Percentiles rank a stretch among this genome's conserved stretches.
Conservation (phyloP, 1,140 invertebrate genomes). For the Catajapyx aquilonaris region DNA sequence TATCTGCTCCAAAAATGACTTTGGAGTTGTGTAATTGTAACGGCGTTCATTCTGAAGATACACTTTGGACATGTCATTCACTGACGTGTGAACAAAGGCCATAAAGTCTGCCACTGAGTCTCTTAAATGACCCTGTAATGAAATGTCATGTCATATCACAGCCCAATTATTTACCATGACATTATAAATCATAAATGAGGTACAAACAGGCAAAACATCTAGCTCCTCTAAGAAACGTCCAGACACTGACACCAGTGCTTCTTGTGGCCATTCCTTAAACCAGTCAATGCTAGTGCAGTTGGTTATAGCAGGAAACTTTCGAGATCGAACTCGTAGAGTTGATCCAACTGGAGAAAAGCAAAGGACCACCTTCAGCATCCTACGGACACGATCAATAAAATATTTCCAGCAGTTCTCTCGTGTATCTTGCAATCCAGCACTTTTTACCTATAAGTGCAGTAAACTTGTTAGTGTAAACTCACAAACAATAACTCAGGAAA, state of each 20-base stretch:
- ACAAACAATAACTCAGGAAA: too few species aligned
- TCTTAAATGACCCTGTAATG: constrained; percentile 31
- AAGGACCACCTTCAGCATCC: too few species aligned
- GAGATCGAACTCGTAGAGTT: constrained; percentile 65
- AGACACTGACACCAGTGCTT: constrained; percentile 80
- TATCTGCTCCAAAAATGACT: constrained; percentile 90
- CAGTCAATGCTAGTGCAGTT: constrained; percentile 91
- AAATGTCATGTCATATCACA: too few species aligned
- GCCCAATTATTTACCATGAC: too few species aligned
- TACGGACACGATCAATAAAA: constrained; percentile 83
- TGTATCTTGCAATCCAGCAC: constrained; percentile 54
- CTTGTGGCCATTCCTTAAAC: constrained; percentile 97
- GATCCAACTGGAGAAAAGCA: constrained; percentile 89
- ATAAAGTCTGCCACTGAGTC: constrained; percentile 77
- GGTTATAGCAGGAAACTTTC: constrained; percentile 88
- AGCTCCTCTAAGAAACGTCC: constrained; percentile 68
- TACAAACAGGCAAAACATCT: constrained; percentile 48
- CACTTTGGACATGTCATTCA: constrained; percentile 66
- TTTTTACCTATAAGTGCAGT: constrained; percentile 32
- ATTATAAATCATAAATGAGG: too few species aligned
- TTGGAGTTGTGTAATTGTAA: constrained; percentile 93
- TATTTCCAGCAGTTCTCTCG: constrained; percentile 95
- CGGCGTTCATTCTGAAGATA: constrained; percentile 75
- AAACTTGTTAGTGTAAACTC: too few species aligned
- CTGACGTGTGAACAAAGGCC: constrained; percentile 82